A percentile compares a stretch with the other conserved stretches of the same genome.
These are phyloP conservation scores for Ailurus styani DNA, from an alignment of 2,113 vertebrate species.

Conservation along the genomic window DNA sequence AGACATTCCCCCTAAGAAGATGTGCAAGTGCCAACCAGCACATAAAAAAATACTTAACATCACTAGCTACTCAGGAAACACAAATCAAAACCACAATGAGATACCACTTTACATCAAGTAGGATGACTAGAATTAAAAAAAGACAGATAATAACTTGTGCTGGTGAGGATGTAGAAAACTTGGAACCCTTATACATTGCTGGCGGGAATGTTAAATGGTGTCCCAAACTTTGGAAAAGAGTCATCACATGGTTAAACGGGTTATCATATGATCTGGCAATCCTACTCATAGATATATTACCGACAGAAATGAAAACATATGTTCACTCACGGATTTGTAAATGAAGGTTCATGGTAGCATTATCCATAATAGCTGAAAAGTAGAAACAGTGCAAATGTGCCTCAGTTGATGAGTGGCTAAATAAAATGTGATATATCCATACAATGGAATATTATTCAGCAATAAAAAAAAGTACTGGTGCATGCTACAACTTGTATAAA, in stretches of 20 bases:
- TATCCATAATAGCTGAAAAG: neutral
- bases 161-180: neutral
- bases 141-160: neutral
- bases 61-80: neutral
- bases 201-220: neutral
- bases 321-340: neutral
- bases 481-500: neutral
- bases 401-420: neutral
- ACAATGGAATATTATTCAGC: neutral
- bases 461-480: neutral
- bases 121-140: neutral
- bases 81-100: neutral
- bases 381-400: neutral
- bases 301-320: neutral
- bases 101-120: neutral
- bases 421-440: neutral
- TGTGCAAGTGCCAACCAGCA: neutral
- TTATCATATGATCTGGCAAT: neutral
- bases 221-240: neutral
- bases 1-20: neutral
- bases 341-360: neutral
- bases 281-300: neutral
- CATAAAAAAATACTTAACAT: neutral
- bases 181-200: neutral
- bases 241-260: neutral